A percentile compares a stretch with the other conserved stretches of the same genome.
phyloP scores from a whole-genome alignment of 1,140 invertebrate genomes.

The Maconellicoccus hirsutus region DNA sequence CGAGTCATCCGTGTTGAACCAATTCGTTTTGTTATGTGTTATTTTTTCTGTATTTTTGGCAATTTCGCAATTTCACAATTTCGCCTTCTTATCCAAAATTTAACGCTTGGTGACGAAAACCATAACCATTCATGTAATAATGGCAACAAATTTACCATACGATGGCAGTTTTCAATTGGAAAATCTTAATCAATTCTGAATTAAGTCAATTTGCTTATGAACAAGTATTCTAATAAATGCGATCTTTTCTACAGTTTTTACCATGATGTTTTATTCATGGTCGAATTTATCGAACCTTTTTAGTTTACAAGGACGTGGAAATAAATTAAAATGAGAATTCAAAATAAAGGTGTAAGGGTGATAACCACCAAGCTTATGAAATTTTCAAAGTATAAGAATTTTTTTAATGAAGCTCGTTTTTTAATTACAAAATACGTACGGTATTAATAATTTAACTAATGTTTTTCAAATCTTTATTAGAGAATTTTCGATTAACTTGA shows the following conservation, averaged over 20 bases:
- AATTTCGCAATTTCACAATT: too few species aligned
- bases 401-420: not conserved
- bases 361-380: not conserved
- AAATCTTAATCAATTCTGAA: not conserved
- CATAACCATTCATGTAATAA: too few species aligned
- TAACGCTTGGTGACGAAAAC: too few species aligned
- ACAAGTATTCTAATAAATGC: not conserved
- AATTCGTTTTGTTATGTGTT: not conserved
- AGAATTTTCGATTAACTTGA: not conserved
- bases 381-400: not conserved
- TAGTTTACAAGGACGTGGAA: not conserved
- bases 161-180: too few species aligned
- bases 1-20: not conserved
- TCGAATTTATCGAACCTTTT: constrained; percentile 5
- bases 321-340: not conserved
- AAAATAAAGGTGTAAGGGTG: not conserved
- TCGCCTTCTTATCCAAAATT: too few species aligned
- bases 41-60: too few species aligned
- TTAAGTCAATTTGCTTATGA: not conserved
- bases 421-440: not conserved
- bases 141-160: too few species aligned
- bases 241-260: not conserved
- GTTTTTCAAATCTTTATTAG: not conserved
- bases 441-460: not conserved
- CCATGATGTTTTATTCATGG: not conserved